Conservation (phyloP, 1,140 invertebrate genomes). For the Spodoptera litura region DNA sequence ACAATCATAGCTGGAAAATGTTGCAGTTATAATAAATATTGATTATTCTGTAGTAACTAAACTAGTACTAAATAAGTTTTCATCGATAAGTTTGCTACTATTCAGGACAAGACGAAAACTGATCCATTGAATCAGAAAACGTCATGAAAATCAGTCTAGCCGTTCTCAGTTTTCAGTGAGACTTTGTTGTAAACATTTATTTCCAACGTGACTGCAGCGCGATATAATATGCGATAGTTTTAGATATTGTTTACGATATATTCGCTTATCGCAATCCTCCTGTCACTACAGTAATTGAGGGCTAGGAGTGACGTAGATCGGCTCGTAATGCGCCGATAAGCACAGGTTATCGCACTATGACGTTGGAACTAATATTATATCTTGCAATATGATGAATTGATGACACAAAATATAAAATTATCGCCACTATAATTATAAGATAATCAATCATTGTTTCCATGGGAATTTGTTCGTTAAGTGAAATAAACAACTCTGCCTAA, state of each 20-base stretch:
- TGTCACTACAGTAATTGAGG: conserved; percentile 36
- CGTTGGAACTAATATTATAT: conserved; percentile 10
- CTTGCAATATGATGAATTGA: conserved; percentile 26
- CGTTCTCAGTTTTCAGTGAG: too few species aligned
- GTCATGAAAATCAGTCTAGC: too few species aligned
- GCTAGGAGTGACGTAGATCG: conserved; percentile 40
- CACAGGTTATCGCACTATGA: conserved; percentile 43
- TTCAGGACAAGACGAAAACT: too few species aligned
- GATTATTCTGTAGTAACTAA: too few species aligned
- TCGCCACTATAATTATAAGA: conserved; percentile 21
- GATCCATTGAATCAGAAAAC: too few species aligned
- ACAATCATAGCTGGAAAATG: too few species aligned
- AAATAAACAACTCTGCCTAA: not conserved
- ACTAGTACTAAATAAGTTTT: too few species aligned
- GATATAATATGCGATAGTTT: conserved; percentile 4
- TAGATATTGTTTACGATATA: conserved; percentile 32
- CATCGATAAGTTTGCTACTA: too few species aligned
- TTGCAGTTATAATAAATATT: too few species aligned
- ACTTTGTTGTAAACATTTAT: not conserved
- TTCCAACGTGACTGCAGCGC: not conserved
- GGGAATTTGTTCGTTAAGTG: conserved; percentile 1
- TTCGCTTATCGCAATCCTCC: conserved; percentile 41
- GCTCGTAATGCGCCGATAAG: conserved; percentile 43
- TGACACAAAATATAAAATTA: conserved; percentile 30
- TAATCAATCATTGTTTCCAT: conserved; percentile 33